A percentile compares a stretch with the other conserved stretches of the same genome.
phyloP scores from a whole-genome alignment of 2,113 vertebrate species.

The Erythrocercus mccallii region DNA sequence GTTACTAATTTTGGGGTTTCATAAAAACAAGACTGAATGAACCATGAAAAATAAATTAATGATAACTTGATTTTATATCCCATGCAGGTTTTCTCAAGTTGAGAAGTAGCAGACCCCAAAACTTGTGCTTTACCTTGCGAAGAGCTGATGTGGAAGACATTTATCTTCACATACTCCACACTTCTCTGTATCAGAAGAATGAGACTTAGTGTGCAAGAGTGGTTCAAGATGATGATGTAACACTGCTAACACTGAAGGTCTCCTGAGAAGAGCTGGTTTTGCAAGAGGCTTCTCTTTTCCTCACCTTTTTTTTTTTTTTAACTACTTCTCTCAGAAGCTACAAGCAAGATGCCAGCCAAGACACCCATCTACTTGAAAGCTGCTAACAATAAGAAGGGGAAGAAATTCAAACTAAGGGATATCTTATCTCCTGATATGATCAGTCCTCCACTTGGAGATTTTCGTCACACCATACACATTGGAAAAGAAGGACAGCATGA shows the following conservation, averaged over 20 bases:
- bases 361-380: conserved; percentile 97
- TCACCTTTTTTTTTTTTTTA: not conserved
- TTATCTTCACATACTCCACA: not conserved
- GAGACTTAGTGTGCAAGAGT: not conserved
- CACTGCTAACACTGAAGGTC: not conserved
- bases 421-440: conserved; percentile 98
- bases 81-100: conserved; percentile 45
- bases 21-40: not conserved
- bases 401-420: conserved; percentile 94
- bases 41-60: not conserved
- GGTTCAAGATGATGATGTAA: conserved; percentile 42
- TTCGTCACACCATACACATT: conserved; percentile 97
- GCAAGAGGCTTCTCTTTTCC: not conserved
- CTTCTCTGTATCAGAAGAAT: not conserved
- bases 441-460: conserved; percentile 95
- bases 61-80: conserved; percentile 53
- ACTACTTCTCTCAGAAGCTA: not conserved
- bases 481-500: conserved; percentile 92
- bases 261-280: not conserved
- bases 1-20: not conserved
- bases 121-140: not conserved
- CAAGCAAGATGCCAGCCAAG: conserved; percentile 90
- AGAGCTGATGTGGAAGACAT: not conserved
- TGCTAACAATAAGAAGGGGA: conserved; percentile 92
- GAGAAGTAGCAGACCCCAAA: not conserved